phyloP scores from a whole-genome alignment of 2,797 vertebrate species.

The Tangara arthus region DNA sequence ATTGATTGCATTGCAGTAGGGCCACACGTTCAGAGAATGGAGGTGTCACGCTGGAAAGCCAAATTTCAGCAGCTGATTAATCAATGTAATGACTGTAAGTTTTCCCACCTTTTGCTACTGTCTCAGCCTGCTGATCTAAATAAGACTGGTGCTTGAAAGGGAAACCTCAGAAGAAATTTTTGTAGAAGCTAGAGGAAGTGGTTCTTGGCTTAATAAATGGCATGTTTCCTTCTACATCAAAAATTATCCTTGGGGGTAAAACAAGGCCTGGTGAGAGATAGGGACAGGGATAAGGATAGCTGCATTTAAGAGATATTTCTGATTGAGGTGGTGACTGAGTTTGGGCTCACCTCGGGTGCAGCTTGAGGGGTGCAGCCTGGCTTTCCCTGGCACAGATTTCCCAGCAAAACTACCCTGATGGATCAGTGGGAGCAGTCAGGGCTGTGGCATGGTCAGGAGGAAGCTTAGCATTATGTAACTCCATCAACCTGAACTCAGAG shows the following conservation, averaged over 20 bases:
- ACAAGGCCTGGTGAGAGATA: not conserved
- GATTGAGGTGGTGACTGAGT: not conserved
- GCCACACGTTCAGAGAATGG: not conserved
- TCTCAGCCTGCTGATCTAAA: not conserved
- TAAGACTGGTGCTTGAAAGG: not conserved
- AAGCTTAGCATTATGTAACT: slow-evolving; percentile 13
- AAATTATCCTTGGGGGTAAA: not conserved
- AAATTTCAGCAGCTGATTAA: slow-evolving; percentile 35
- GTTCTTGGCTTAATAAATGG: not conserved
- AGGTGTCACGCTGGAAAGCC: not conserved
- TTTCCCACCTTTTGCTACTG: not conserved
- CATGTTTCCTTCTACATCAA: not conserved
- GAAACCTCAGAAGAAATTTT: not conserved
- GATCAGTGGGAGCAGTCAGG: not conserved
- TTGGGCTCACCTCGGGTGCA: not conserved
- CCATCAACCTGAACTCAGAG: not conserved
- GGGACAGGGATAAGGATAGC: not conserved
- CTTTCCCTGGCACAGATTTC: not conserved
- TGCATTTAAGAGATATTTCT: not conserved
- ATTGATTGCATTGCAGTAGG: slow-evolving; percentile 12
- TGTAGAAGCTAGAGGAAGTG: not conserved
- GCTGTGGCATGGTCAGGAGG: not conserved
- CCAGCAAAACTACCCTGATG: not conserved
- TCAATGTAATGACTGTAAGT: not conserved
- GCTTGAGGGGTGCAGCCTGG: not conserved